phyloP scores from a whole-genome alignment of 2,113 vertebrate species.

The Pelobates fuscus region DNA sequence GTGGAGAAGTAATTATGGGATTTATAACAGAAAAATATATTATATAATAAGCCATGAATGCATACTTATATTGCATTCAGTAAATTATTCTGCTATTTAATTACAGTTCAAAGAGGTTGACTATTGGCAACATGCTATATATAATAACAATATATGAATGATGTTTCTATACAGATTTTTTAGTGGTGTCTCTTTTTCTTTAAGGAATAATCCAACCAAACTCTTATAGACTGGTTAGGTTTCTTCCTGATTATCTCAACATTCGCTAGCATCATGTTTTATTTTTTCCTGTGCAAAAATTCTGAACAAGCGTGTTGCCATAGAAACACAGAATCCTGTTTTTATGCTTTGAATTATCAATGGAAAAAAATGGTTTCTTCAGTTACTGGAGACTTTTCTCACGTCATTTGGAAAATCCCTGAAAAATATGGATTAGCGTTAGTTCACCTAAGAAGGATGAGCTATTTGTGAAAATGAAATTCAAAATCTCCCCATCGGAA shows the following conservation, averaged over 20 bases:
- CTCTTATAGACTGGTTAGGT: not conserved
- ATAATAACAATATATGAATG: no score
- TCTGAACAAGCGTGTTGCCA: slow-evolving; percentile 36
- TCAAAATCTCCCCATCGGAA: no score
- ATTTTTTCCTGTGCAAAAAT: slow-evolving; percentile 34
- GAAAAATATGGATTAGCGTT: not conserved
- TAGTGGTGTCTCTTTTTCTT: not conserved
- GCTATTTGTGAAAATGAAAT: no score
- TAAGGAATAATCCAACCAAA: slow-evolving; percentile 13
- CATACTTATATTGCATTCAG: no score
- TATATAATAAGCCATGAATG: no score
- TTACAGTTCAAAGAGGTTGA: no score
- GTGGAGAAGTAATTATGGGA: no score
- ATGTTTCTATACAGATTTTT: no score
- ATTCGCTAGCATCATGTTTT: slow-evolving; percentile 31
- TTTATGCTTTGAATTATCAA: slow-evolving; percentile 43
- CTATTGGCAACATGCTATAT: no score
- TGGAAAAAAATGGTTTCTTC: slow-evolving; percentile 16
- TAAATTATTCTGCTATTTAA: no score
- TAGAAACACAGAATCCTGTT: slow-evolving; percentile 41
- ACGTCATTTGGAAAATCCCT: not conserved
- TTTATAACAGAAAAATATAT: no score
- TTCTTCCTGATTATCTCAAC: slow-evolving; percentile 21
- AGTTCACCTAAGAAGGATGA: not conserved
- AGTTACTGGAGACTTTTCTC: not conserved